A percentile compares a stretch with the other conserved stretches of the same genome.
These are phyloP conservation scores for Bujurquina vittata DNA, from an alignment of 2,113 vertebrate species.

Conservation along the genomic window DNA sequence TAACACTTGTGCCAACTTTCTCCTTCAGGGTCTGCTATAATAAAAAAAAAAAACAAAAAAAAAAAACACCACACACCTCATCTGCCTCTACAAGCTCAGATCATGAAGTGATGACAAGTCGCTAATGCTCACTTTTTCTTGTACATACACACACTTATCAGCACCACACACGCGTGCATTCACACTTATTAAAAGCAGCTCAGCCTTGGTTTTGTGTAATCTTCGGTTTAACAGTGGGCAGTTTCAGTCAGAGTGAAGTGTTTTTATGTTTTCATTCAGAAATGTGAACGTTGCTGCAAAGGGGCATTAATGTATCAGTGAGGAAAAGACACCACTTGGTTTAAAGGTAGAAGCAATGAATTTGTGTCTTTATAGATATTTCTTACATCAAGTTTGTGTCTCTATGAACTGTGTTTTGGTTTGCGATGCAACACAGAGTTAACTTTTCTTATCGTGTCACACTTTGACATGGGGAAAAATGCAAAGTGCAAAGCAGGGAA, in stretches of 20 bases:
- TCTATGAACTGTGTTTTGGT: constrained; percentile 47
- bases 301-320: constrained; percentile 75
- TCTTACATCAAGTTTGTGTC: constrained; percentile 51
- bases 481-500: constrained; percentile 67
- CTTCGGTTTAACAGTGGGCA: constrained; percentile 30
- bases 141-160: constrained; percentile 29
- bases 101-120: constrained; percentile 63
- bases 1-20: constrained; percentile 7
- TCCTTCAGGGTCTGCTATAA: constrained; percentile 1
- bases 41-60: background rate
- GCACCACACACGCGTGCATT: constrained; percentile 13
- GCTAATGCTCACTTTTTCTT: constrained; percentile 40
- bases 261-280: constrained; percentile 70
- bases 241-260: constrained; percentile 65
- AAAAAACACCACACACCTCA: constrained; percentile 61
- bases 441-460: constrained; percentile 59
- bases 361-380: constrained; percentile 30
- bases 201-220: constrained; percentile 26
- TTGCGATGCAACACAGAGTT: constrained; percentile 50
- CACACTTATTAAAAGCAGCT: constrained; percentile 62
- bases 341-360: constrained; percentile 69
- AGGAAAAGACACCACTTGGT: constrained; percentile 64
- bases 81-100: constrained; percentile 59
- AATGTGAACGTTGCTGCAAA: constrained; percentile 78
- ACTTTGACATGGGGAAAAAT: constrained; percentile 59